Evolutionary conservation across 2,797 vertebrate species (phyloP).

Genomic region (Malacoctenus gilli): DNA sequence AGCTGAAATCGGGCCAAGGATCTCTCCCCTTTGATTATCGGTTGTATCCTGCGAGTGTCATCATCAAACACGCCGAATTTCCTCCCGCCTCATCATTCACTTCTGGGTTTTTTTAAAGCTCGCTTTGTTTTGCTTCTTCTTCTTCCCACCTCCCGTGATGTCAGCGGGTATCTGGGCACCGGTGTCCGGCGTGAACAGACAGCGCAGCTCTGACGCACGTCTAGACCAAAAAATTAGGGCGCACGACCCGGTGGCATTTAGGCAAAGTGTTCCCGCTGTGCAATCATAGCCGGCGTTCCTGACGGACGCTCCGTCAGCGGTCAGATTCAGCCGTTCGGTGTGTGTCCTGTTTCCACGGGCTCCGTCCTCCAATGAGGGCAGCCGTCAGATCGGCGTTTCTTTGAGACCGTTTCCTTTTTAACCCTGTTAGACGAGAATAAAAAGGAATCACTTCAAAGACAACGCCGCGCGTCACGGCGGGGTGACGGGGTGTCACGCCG

Average conservation of each 20-base stretch:
- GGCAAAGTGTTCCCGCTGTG: slow-evolving; percentile 63
- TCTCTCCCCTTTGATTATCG: slow-evolving; percentile 57
- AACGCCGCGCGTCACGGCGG: neutral
- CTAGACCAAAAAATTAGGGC: slow-evolving; percentile 65
- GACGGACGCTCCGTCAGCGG: slow-evolving; percentile 54
- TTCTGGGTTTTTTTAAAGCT: slow-evolving; percentile 16
- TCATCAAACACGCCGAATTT: slow-evolving; percentile 49
- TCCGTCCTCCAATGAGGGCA: slow-evolving; percentile 48
- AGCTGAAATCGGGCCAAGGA: slow-evolving; percentile 31
- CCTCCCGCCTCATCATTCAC: slow-evolving; percentile 10
- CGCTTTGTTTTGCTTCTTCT: slow-evolving; percentile 11
- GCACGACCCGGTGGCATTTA: slow-evolving; percentile 53
- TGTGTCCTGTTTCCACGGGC: slow-evolving; percentile 33
- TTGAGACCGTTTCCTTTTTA: slow-evolving; percentile 39
- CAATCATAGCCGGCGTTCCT: slow-evolving; percentile 73
- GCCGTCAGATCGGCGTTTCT: slow-evolving; percentile 33
- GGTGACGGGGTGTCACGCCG: neutral
- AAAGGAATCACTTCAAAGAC: slow-evolving; percentile 21
- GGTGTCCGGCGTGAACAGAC: neutral
- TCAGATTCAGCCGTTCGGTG: slow-evolving; percentile 21
- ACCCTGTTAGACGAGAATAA: slow-evolving; percentile 20
- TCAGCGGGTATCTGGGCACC: slow-evolving; percentile 1
- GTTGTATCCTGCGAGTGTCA: slow-evolving; percentile 49
- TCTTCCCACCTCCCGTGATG: slow-evolving; percentile 13
- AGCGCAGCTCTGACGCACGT: slow-evolving; percentile 55